phyloP scores from a whole-genome alignment of 2,113 vertebrate species.

The Furnarius figulus region DNA sequence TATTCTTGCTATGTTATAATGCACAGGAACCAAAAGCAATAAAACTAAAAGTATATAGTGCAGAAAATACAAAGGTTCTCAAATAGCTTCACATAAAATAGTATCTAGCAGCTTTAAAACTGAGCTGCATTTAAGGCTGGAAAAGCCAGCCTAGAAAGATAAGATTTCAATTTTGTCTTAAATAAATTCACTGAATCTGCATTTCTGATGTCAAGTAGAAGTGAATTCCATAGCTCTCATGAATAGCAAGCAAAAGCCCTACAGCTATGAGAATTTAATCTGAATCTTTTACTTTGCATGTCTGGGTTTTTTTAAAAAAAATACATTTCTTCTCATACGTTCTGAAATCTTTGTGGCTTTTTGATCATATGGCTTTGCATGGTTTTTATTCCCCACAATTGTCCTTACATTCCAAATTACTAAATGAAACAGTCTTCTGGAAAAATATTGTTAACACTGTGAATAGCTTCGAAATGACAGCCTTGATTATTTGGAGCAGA shows the following conservation, averaged over 20 bases:
- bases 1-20: not conserved
- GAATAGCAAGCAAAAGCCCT: constrained; percentile 61
- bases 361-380: not conserved
- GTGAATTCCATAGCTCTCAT: constrained; percentile 35
- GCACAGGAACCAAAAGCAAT: constrained; percentile 13
- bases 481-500: constrained; percentile 16
- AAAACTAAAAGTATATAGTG: constrained; percentile 34
- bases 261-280: constrained; percentile 57
- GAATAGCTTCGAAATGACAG: constrained; percentile 26
- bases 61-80: constrained; percentile 60
- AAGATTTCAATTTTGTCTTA: constrained; percentile 66
- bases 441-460: constrained; percentile 25
- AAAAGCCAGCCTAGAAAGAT: constrained; percentile 63
- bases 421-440: constrained; percentile 44
- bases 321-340: not conserved
- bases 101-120: constrained; percentile 65
- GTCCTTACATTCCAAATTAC: constrained; percentile 11
- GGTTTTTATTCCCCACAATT: constrained; percentile 3
- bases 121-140: constrained; percentile 62
- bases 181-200: constrained; percentile 71
- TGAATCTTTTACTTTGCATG: constrained; percentile 51
- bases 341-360: constrained; percentile 41
- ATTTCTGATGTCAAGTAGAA: constrained; percentile 72
- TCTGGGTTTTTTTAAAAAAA: not conserved
- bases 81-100: constrained; percentile 65